phyloP scores from a whole-genome alignment of 2,113 vertebrate genomes.

The Macaca nemestrina region DNA sequence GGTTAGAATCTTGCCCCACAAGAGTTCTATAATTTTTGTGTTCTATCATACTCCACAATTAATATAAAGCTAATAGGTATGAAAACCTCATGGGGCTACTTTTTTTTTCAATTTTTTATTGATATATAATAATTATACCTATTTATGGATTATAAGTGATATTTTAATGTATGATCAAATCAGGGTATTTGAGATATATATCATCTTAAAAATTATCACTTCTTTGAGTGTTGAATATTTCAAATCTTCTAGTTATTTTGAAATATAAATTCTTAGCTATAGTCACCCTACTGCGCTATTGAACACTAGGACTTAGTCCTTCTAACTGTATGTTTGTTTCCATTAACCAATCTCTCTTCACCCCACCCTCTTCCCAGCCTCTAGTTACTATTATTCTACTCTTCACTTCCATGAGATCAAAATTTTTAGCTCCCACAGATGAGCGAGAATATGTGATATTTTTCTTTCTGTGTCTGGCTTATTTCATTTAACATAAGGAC shows the following conservation, averaged over 20 bases:
- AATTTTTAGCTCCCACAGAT: neutral
- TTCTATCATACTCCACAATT: neutral
- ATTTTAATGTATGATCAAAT: neutral
- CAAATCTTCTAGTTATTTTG: neutral
- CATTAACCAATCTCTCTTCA: neutral
- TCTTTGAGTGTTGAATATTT: neutral
- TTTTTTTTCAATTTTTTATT: neutral
- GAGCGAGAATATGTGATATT: neutral
- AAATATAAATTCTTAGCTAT: neutral
- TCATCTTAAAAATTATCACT: neutral
- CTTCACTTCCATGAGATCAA: neutral
- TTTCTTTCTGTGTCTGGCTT: neutral
- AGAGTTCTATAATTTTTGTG: neutral
- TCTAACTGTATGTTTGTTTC: neutral
- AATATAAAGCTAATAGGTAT: constrained; percentile 11
- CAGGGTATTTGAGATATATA: neutral
- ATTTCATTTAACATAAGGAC: neutral
- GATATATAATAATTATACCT: neutral
- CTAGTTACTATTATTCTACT: neutral
- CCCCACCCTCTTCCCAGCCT: too few relatives aligned
- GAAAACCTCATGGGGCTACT: neutral
- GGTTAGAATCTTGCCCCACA: neutral
- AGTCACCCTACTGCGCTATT: neutral
- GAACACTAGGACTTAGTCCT: neutral
- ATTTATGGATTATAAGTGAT: neutral